A percentile compares a stretch with the other conserved stretches of the same genome.
Evolutionary conservation across 2,797 vertebrate species (phyloP).

Genomic region (Cyprinodon diabolis): DNA sequence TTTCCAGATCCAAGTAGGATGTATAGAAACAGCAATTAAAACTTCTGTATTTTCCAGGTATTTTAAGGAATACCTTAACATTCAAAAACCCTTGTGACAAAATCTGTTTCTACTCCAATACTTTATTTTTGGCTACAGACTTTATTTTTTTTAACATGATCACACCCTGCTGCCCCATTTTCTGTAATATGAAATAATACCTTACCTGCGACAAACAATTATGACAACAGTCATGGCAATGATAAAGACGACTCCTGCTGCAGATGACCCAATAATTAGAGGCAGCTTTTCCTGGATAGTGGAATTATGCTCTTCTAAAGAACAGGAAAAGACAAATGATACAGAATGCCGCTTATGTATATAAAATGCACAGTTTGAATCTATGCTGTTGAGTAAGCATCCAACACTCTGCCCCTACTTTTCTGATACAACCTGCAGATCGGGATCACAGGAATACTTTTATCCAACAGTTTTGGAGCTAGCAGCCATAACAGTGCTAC

Average conservation of each 20-base stretch:
- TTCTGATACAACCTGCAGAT: no score
- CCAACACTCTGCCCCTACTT: no score
- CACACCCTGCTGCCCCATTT: neutral
- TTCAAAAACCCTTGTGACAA: no score
- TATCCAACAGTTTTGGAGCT: neutral
- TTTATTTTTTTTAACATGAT: neutral
- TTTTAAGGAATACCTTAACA: no score
- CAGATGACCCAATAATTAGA: conserved; percentile 92
- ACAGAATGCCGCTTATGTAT: neutral
- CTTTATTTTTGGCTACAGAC: neutral
- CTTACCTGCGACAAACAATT: conserved; percentile 92
- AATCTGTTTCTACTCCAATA: neutral
- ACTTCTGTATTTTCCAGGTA: neutral
- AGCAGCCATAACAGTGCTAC: no score
- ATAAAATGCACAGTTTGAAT: neutral
- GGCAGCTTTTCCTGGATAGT: conserved; percentile 95
- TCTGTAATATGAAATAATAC: neutral
- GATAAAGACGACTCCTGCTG: conserved; percentile 91
- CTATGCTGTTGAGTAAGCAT: no score
- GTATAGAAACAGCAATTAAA: neutral
- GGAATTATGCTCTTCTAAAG: conserved; percentile 91
- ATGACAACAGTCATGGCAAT: conserved; percentile 88
- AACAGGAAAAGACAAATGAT: neutral
- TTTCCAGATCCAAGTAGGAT: neutral
- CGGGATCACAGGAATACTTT: neutral